A percentile compares a stretch with the other conserved stretches of the same genome.
Conservation (phyloP, 2,797 vertebrate genomes). For the Ctenopoma kingsleyae region DNA sequence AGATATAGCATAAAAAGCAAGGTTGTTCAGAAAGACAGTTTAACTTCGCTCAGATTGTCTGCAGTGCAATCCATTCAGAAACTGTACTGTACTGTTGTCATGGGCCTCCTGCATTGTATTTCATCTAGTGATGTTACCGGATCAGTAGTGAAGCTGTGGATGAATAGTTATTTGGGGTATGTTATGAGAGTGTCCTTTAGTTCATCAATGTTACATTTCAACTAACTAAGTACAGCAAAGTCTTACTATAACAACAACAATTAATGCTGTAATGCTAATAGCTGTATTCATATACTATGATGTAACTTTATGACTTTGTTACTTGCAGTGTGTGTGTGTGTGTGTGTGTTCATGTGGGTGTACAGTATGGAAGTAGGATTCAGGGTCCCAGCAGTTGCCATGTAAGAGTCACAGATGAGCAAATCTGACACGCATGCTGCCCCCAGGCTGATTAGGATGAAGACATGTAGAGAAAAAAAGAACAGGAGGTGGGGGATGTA, state of each 20-base stretch:
- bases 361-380: conserved; percentile 23
- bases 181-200: background rate
- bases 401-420: conserved; percentile 57
- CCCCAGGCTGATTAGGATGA: conserved; percentile 49
- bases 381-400: conserved; percentile 36
- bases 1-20: background rate
- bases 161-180: background rate
- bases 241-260: conserved; percentile 1
- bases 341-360: conserved; percentile 5
- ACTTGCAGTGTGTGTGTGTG: background rate
- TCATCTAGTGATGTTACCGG: background rate
- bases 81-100: background rate
- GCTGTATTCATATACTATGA: no score
- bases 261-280: background rate
- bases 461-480: conserved; percentile 25
- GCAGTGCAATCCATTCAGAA: background rate
- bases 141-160: background rate
- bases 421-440: conserved; percentile 39
- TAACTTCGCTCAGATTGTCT: background rate
- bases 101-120: background rate
- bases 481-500: conserved; percentile 25
- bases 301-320: background rate
- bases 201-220: background rate
- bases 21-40: background rate
- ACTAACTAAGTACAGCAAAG: background rate